Evolutionary conservation across 2,113 vertebrate species (phyloP).

Genomic region (Scalopus aquaticus): DNA sequence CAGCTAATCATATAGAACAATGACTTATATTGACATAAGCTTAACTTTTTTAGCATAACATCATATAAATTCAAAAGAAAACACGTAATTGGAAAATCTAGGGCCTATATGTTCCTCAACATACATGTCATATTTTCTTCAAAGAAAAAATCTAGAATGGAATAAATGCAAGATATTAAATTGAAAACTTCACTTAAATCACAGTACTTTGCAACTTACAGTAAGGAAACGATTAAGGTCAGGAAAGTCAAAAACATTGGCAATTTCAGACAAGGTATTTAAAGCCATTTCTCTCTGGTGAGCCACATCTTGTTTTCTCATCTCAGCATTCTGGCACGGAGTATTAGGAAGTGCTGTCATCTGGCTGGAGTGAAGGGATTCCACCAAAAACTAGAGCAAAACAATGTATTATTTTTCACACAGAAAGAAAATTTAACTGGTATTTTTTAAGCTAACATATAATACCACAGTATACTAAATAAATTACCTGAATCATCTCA

Average conservation of each 20-base stretch:
- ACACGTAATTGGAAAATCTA: background rate
- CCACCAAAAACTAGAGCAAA: slow-evolving; percentile 93
- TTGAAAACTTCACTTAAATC: background rate
- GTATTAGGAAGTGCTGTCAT: slow-evolving; percentile 86
- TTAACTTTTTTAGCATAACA: slow-evolving; percentile 39
- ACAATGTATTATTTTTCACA: slow-evolving; percentile 64
- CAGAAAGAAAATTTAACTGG: slow-evolving; percentile 23
- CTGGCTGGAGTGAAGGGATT: slow-evolving; percentile 95
- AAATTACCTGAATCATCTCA: background rate
- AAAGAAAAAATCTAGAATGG: background rate
- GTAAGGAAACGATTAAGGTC: slow-evolving; percentile 97
- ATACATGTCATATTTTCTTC: background rate
- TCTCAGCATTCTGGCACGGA: slow-evolving; percentile 87
- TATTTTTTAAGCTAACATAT: slow-evolving; percentile 21
- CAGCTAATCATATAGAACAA: background rate
- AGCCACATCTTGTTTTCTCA: slow-evolving; percentile 89
- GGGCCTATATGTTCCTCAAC: background rate
- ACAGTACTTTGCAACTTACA: slow-evolving; percentile 83
- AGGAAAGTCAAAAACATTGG: slow-evolving; percentile 98
- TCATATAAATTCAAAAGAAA: slow-evolving; percentile 42
- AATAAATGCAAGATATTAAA: slow-evolving; percentile 52
- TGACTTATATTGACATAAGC: background rate
- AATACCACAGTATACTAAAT: background rate
- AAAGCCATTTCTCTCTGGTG: slow-evolving; percentile 94
- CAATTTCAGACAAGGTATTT: slow-evolving; percentile 95